Percentiles rank a stretch among this genome's conserved stretches.
Conservation (phyloP, 2,797 vertebrate species). For the Gambusia yucatana region DNA sequence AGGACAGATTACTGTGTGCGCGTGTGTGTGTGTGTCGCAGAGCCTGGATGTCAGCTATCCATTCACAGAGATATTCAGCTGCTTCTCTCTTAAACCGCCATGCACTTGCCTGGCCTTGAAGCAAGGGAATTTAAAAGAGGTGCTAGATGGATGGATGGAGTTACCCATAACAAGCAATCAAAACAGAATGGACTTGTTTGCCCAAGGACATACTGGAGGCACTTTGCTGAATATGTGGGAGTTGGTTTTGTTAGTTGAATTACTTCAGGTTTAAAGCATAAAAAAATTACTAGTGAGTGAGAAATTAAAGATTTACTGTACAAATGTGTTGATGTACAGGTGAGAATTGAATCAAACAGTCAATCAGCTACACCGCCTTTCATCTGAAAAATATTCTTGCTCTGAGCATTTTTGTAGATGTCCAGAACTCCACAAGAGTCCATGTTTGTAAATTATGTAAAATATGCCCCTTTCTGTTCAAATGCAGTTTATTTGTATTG, state of each 20-base stretch:
- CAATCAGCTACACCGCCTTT: neutral
- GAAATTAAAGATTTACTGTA: slow-evolving; percentile 15
- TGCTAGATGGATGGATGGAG: slow-evolving; percentile 21
- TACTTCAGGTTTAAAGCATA: slow-evolving; percentile 29
- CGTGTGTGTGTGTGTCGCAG: slow-evolving; percentile 13
- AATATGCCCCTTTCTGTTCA: neutral
- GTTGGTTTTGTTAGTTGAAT: slow-evolving; percentile 28
- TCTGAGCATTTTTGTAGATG: neutral
- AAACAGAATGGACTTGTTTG: slow-evolving; percentile 28
- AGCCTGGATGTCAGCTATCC: slow-evolving; percentile 49
- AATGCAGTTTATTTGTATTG: too few species aligned
- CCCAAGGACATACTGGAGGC: slow-evolving; percentile 30
- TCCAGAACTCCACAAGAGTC: neutral
- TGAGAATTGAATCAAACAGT: neutral
- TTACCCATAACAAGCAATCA: slow-evolving; percentile 29
- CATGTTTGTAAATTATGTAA: too few species aligned
- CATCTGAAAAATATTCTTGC: neutral
- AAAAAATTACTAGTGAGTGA: slow-evolving; percentile 25
- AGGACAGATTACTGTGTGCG: slow-evolving; percentile 44
- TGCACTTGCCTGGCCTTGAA: slow-evolving; percentile 41
- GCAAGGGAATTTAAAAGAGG: slow-evolving; percentile 36
- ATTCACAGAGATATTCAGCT: slow-evolving; percentile 40
- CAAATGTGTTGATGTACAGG: slow-evolving; percentile 10
- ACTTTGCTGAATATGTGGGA: slow-evolving; percentile 30
- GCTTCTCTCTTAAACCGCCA: slow-evolving; percentile 34